These are phyloP conservation scores for Crepidodera aurea DNA, from an alignment of 2,888 invertebrate genomes.

Conservation along the genomic window DNA sequence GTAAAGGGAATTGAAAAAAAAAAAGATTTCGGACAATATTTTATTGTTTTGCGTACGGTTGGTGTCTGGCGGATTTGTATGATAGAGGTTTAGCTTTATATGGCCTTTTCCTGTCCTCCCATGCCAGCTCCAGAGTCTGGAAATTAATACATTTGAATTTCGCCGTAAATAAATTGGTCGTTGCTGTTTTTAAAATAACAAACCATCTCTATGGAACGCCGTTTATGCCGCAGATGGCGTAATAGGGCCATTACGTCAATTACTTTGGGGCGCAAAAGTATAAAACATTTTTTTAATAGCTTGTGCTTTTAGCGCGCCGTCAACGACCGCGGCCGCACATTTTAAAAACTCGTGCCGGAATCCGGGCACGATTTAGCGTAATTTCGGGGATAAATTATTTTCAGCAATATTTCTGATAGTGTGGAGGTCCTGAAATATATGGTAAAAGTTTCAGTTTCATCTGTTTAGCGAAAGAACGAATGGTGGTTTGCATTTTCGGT, in stretches of 20 bases:
- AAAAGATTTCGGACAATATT: too few relatives aligned
- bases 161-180: too few relatives aligned
- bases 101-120: too few relatives aligned
- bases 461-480: not conserved
- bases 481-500: not conserved
- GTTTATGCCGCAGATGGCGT: too few relatives aligned
- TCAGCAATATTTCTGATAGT: conserved; percentile 2
- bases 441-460: not conserved
- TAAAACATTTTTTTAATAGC: conserved; percentile 2
- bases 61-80: too few relatives aligned
- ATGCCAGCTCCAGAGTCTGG: too few relatives aligned
- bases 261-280: not conserved
- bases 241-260: not conserved
- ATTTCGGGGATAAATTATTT: not conserved
- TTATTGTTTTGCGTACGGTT: too few relatives aligned
- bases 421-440: not conserved
- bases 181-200: too few relatives aligned
- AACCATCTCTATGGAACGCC: too few relatives aligned
- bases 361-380: not conserved
- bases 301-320: not conserved
- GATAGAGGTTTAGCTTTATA: too few relatives aligned
- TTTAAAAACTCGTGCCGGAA: not conserved
- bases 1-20: too few relatives aligned
- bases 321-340: not conserved
- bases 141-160: too few relatives aligned